phyloP scores from a whole-genome alignment of 2,888 invertebrate genomes.

The Uloborus plumipes region DNA sequence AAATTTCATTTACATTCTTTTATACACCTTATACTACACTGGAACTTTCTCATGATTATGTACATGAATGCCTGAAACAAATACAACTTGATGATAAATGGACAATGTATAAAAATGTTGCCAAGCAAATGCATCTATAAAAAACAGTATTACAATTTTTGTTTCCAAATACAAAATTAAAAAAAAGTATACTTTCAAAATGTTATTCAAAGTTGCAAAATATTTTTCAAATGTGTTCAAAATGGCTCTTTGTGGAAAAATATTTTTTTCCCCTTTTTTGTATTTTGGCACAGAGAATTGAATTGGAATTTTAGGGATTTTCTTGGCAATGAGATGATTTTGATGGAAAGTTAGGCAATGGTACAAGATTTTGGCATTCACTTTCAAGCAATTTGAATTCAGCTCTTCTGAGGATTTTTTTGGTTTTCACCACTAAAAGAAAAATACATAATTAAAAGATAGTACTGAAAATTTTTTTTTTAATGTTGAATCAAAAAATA shows the following conservation, averaged over 20 bases:
- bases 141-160: background rate
- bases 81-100: slow-evolving; percentile 34
- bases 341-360: slow-evolving; percentile 28
- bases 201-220: too few relatives aligned
- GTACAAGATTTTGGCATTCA: slow-evolving; percentile 11
- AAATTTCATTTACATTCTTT: slow-evolving; percentile 46
- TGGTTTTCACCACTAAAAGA: slow-evolving; percentile 50
- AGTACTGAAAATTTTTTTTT: background rate
- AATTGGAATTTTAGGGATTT: background rate
- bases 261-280: background rate
- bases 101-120: slow-evolving; percentile 26
- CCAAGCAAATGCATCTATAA: background rate
- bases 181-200: too few relatives aligned
- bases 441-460: background rate
- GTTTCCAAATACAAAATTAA: background rate
- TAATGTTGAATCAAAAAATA: too few relatives aligned
- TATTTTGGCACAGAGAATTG: slow-evolving; percentile 13
- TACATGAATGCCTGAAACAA: slow-evolving; percentile 32
- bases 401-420: slow-evolving; percentile 34
- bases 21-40: slow-evolving; percentile 33
- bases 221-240: too few relatives aligned
- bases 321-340: slow-evolving; percentile 23
- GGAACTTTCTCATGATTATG: slow-evolving; percentile 39
- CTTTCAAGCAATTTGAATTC: slow-evolving; percentile 35
- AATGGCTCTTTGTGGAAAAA: slow-evolving; percentile 6